Conservation (phyloP, 2,888 invertebrate species). For the Coenonympha arcania region DNA sequence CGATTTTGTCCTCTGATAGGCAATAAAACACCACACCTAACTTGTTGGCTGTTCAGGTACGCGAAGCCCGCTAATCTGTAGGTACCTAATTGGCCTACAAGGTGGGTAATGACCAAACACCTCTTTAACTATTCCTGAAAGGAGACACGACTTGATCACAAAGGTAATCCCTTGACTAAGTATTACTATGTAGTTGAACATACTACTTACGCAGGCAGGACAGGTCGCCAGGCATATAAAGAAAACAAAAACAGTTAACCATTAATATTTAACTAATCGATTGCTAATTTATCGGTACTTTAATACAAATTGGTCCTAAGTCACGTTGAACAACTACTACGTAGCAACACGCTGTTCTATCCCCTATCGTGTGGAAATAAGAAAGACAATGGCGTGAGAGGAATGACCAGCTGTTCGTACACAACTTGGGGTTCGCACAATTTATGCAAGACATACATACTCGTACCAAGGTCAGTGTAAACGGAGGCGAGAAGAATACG, state of each 20-base stretch:
- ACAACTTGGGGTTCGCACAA: not conserved
- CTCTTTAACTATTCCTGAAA: too few relatives aligned
- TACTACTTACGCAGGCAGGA: too few relatives aligned
- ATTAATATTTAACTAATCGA: constrained; percentile 5
- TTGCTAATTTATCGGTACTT: constrained; percentile 1
- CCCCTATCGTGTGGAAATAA: not conserved
- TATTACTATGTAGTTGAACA: too few relatives aligned
- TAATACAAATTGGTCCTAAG: not conserved
- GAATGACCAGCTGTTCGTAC: not conserved
- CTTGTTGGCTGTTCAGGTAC: too few relatives aligned
- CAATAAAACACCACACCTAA: too few relatives aligned
- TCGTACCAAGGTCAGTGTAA: constrained; percentile 15
- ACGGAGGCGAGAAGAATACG: constrained; percentile 1
- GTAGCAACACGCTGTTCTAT: not conserved
- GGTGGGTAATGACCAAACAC: too few relatives aligned
- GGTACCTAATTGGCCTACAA: too few relatives aligned
- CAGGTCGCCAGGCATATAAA: not conserved
- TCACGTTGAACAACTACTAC: too few relatives aligned
- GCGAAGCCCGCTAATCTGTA: too few relatives aligned
- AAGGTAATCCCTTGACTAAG: too few relatives aligned
- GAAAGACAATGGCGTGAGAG: not conserved
- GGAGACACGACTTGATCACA: too few relatives aligned
- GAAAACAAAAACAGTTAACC: not conserved
- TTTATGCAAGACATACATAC: constrained; percentile 8
- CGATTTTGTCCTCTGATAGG: too few relatives aligned